These are phyloP conservation scores for Drosophila fulvimacula DNA, from an alignment of 2,888 invertebrate species.

Conservation along the genomic window DNA sequence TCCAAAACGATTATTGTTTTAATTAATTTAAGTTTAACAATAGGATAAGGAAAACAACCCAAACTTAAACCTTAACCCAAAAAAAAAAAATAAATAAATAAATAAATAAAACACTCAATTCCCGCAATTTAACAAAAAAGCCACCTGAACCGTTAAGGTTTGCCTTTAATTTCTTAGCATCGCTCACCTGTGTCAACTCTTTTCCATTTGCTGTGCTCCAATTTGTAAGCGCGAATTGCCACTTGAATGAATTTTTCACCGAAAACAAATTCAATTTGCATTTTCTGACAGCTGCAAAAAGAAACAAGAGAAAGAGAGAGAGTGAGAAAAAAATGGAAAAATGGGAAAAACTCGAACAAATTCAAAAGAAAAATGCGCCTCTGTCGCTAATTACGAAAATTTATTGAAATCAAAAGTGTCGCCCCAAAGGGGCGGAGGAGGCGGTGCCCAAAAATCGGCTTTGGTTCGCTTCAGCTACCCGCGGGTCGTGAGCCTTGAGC, in stretches of 20 bases:
- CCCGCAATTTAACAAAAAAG: conserved; percentile 19
- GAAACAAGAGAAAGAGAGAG: conserved; percentile 14
- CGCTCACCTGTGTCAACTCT: conserved; percentile 54
- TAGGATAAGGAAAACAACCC: neutral
- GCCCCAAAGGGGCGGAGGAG: conserved; percentile 4
- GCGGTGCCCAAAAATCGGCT: conserved; percentile 38
- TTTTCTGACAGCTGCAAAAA: conserved; percentile 53
- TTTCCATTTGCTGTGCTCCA: conserved; percentile 31
- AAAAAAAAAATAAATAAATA: too few species aligned
- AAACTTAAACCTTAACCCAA: too few species aligned
- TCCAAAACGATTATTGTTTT: conserved; percentile 1
- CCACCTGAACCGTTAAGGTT: too few species aligned
- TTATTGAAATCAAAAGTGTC: conserved; percentile 79
- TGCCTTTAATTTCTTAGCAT: conserved; percentile 35
- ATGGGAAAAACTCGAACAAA: conserved; percentile 19
- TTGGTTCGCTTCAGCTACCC: conserved; percentile 40
- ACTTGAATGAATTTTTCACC: conserved; percentile 59
- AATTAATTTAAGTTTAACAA: conserved; percentile 16
- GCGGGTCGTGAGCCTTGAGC: conserved; percentile 26
- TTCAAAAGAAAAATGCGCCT: conserved; percentile 62
- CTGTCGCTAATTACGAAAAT: conserved; percentile 76
- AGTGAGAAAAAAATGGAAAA: neutral
- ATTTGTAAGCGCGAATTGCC: conserved; percentile 52
- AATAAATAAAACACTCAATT: neutral
- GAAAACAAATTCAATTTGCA: conserved; percentile 70